Evolutionary conservation across 2,797 vertebrate species (phyloP), one percentile per base, ranked within the genome.

Genomic region (Menidia menidia): DNA sequence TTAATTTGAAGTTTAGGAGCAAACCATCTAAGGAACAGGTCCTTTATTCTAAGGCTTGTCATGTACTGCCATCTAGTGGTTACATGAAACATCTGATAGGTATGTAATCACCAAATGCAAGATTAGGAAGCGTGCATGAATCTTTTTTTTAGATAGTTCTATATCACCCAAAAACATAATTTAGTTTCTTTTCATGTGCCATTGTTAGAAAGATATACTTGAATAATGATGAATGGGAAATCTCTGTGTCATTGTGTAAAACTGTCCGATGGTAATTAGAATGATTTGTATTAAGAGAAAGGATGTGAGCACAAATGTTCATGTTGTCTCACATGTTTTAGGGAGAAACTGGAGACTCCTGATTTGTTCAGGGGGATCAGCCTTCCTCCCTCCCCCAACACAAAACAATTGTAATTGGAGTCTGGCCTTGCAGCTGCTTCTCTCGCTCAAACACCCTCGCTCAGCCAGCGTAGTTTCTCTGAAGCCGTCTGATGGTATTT

Each of bases 21-120:
- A 15, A 6, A 39, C 35, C 35, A 6, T 39, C 6, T 10, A 2
- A 33, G 30, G 13, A n/a, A 13, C 31, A 9, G 25, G 4, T 6
- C n/a, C 2, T 6, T 11, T 13, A 51, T 31, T 58, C 12, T 10
- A 71, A 78, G 35, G 45, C 53, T 76, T 74, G 83, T 82, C 45
- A 16, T 85, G 59, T 83, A 87, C 84, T 91, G 90, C 92, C 93
- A 90, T 84, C 93, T 92, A 89, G 90, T 87, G 93, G 87, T 3
- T 1, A 4, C 4, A 0, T 4, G 3, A 11, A 1, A 14, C 13
- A 25, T 64, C 30, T 32, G 33, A 79, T 80, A 79, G 86, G 84
- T 56, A 82, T 90, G 86, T 85, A 77, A 1, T 39, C 35, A 39
- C 35, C 35, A 39, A 39, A 48, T 12, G 45, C 51, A 33, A 62